phyloP scores from a whole-genome alignment of 2,797 vertebrate species.

The Mormyrus hasselquistii region DNA sequence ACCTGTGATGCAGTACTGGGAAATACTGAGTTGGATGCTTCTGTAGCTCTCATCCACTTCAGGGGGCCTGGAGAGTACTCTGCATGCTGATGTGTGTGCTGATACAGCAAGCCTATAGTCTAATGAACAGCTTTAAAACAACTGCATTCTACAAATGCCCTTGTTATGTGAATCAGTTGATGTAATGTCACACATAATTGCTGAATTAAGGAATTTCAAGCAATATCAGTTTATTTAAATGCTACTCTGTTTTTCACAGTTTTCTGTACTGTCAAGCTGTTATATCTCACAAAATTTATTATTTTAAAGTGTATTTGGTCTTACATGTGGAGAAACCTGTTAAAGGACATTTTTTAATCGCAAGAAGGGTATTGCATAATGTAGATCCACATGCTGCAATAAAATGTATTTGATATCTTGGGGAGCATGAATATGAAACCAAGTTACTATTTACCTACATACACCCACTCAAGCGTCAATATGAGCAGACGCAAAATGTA shows the following conservation, averaged over 20 bases:
- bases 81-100: conserved; percentile 16
- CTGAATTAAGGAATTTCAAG: conserved; percentile 14
- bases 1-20: not conserved
- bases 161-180: conserved; percentile 17
- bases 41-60: not conserved
- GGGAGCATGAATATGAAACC: conserved; percentile 14
- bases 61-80: conserved; percentile 1
- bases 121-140: conserved; percentile 18
- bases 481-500: not conserved
- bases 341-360: conserved; percentile 9
- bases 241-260: conserved; percentile 14
- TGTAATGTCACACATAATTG: conserved; percentile 22
- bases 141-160: conserved; percentile 8
- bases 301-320: conserved; percentile 12
- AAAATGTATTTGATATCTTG: conserved; percentile 20
- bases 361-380: conserved; percentile 17
- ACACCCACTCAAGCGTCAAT: not conserved
- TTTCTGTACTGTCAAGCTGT: conserved; percentile 22
- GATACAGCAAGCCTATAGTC: conserved; percentile 15
- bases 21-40: not conserved
- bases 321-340: conserved; percentile 8
- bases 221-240: conserved; percentile 18
- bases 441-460: conserved; percentile 1
- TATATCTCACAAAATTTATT: conserved; percentile 16
- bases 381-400: conserved; percentile 18